phyloP scores from a whole-genome alignment of 2,888 invertebrate species.

The Resseliella maxima region DNA sequence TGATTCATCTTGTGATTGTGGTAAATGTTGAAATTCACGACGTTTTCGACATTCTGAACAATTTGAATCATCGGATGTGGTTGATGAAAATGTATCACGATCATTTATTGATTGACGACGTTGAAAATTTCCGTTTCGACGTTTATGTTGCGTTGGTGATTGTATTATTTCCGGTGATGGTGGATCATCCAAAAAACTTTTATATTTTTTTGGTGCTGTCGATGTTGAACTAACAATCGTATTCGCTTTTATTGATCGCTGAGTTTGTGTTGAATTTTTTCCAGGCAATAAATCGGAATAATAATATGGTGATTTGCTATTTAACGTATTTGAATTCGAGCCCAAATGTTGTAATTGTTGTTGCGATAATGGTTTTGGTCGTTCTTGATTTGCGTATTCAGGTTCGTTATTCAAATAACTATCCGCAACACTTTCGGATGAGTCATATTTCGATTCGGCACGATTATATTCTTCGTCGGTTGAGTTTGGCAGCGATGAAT shows the following conservation, averaged over 20 bases:
- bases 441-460: slow-evolving; percentile 73
- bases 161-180: slow-evolving; percentile 51
- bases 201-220: slow-evolving; percentile 56
- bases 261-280: slow-evolving; percentile 50
- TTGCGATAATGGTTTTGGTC: slow-evolving; percentile 65
- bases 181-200: slow-evolving; percentile 42
- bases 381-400: slow-evolving; percentile 64
- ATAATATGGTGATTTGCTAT: slow-evolving; percentile 78
- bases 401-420: slow-evolving; percentile 53
- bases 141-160: not conserved
- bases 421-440: slow-evolving; percentile 76
- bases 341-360: slow-evolving; percentile 59
- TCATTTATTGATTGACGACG: slow-evolving; percentile 76
- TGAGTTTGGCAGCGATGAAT: slow-evolving; percentile 70
- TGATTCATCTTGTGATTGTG: slow-evolving; percentile 67
- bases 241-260: not conserved
- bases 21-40: slow-evolving; percentile 63
- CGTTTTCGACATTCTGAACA: slow-evolving; percentile 68
- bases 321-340: slow-evolving; percentile 64
- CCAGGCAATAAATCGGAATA: slow-evolving; percentile 79
- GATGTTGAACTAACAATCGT: slow-evolving; percentile 40
- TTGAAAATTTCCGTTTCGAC: slow-evolving; percentile 67
- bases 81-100: slow-evolving; percentile 71
- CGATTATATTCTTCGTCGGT: slow-evolving; percentile 72
- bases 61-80: slow-evolving; percentile 68